Conservation (phyloP, 2,888 invertebrate species). For the Patella ulyssiponensis region DNA sequence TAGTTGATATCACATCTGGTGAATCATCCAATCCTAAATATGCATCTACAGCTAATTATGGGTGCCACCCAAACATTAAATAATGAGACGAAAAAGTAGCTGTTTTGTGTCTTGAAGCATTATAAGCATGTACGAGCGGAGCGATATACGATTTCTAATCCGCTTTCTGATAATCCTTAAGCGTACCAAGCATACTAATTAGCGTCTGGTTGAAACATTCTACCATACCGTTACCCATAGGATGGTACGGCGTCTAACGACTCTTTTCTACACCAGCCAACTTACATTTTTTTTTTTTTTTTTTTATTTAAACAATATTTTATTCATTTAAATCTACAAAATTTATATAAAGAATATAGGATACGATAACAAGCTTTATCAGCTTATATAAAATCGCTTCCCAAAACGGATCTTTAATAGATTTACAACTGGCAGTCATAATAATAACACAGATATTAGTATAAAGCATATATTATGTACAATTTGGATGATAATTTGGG, state of each 20-base stretch:
- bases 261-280: conserved; percentile 22
- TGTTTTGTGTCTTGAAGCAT: background rate
- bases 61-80: background rate
- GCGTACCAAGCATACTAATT: background rate
- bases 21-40: background rate
- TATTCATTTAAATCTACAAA: too few species aligned
- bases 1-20: background rate
- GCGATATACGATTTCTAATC: background rate
- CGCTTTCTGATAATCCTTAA: background rate
- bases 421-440: too few species aligned
- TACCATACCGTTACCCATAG: background rate
- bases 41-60: background rate
- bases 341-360: too few species aligned
- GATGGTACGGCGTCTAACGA: background rate
- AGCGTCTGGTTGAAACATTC: background rate
- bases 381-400: too few species aligned
- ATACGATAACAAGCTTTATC: too few species aligned
- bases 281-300: too few species aligned
- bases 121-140: background rate
- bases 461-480: too few species aligned
- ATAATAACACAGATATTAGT: too few species aligned
- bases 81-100: background rate
- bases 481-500: too few species aligned
- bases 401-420: too few species aligned
- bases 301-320: too few species aligned